Base-by-base conservation (phyloP, 2,797 vertebrate species). In the Acropternis orthonyx region DNA sequence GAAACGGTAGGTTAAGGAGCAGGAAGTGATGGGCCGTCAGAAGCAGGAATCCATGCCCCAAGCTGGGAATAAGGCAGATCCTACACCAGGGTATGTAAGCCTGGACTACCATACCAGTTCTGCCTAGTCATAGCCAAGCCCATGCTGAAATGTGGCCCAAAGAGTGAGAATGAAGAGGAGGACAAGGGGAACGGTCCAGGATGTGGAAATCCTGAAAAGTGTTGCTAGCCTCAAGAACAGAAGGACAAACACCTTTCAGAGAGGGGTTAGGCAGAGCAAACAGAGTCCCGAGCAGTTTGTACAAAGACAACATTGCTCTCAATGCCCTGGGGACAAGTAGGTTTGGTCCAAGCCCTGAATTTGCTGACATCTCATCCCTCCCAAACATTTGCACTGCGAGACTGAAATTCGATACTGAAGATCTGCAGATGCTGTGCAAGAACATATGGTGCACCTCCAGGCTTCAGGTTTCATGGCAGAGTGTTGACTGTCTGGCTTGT, bases 321-420 rank as follows among this genome's bases (percentile, higher is more conserved):
- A 37, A 7, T 32, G 77, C 24, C 24, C 12, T 18, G 37, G 10
- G 49, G 67, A 61, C 7, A 68, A 48, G 51, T 1, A 69, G 66
- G 26, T 77, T 58, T 28, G n/a, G 71, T 27, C 20, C 46, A 55
- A 87, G 36, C 80, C 62, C 58, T 66, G 74, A 18, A 12, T 62
- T 87, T 89, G 77, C 83, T 94, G 91, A 65, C 5, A 10, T 84
- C 73, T 68, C 88, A 83, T 55, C 75, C 75, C 48, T 52, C 46
- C 80, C 59, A 87, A 73, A 69, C n/a, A 34, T 79, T 34, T 55
- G 77, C n/a, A 36, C 8, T 8, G 77, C 2, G 3, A 75, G 92
- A 62, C 39, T 82, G 89, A 58, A 92, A 89, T 76, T 32, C 48
- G 87, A 94, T 67, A 87, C 67, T 3, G 21, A 48, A 85, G 74